Evolutionary conservation across 2,888 invertebrate genomes (phyloP).

Genomic region (Scotopteryx bipunctaria): DNA sequence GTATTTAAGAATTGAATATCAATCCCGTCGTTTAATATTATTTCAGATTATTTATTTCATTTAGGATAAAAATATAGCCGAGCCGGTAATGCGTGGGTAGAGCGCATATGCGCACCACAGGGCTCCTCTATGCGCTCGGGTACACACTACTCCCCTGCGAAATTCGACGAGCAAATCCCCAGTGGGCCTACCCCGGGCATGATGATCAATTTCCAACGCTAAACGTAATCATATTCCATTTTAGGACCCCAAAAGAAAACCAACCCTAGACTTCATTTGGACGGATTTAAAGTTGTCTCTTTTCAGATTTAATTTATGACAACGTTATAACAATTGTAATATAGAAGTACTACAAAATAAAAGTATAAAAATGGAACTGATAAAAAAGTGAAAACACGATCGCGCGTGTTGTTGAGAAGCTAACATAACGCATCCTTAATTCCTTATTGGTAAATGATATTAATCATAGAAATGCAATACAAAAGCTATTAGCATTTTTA

Average conservation of each 20-base stretch:
- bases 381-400: no score
- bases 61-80: no score
- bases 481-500: conserved; percentile 31
- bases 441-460: conserved; percentile 14
- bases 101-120: conserved; percentile 60
- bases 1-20: no score
- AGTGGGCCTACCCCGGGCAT: conserved; percentile 51
- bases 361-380: no score
- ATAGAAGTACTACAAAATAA: no score
- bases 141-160: conserved; percentile 48
- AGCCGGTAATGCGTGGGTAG: conserved; percentile 15
- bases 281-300: conserved; percentile 45
- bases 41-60: no score
- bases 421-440: no score
- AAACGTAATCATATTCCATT: conserved; percentile 70
- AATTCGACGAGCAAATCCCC: conserved; percentile 64
- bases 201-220: conserved; percentile 70
- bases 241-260: conserved; percentile 55
- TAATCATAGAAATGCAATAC: conserved; percentile 14
- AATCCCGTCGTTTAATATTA: no score
- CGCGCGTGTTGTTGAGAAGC: no score
- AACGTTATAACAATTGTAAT: no score
- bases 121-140: conserved; percentile 48
- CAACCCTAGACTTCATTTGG: conserved; percentile 47
- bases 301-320: conserved; percentile 34